These are phyloP conservation scores for Microctenopoma stevenorrisi DNA, from an alignment of 2,797 vertebrate genomes.

Conservation along the genomic window DNA sequence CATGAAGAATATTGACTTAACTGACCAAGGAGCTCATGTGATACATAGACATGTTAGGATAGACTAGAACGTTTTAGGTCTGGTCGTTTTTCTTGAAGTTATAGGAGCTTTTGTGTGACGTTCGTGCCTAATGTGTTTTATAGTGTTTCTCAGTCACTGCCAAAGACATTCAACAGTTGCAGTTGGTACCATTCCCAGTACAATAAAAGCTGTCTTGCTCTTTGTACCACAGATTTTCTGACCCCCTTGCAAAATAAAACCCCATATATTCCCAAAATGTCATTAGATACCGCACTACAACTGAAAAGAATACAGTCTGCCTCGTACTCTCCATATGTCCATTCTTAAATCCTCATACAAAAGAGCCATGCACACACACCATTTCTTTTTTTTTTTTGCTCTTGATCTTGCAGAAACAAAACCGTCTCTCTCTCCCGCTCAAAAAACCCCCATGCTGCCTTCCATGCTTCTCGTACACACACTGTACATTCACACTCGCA, in stretches of 20 bases:
- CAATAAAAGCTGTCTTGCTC: conserved; percentile 44
- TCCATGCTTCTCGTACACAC: conserved; percentile 41
- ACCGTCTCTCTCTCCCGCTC: conserved; percentile 24
- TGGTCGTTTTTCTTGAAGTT: conserved; percentile 10
- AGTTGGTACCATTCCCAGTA: conserved; percentile 34
- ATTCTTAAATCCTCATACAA: conserved; percentile 70
- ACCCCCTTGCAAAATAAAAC: conserved; percentile 62
- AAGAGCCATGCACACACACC: conserved; percentile 43
- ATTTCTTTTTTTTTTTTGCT: conserved; percentile 44
- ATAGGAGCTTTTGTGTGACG: conserved; percentile 20
- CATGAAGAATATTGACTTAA: conserved; percentile 33
- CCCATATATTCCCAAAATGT: conserved; percentile 55
- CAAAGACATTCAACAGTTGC: conserved; percentile 51
- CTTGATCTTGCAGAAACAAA: conserved; percentile 67
- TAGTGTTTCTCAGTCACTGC: conserved; percentile 16
- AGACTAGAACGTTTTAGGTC: conserved; percentile 24
- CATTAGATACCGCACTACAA: conserved; percentile 64
- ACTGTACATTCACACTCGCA: conserved; percentile 52
- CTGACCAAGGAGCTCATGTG: conserved; percentile 31
- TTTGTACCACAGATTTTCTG: conserved; percentile 47
- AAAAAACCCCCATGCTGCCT: conserved; percentile 29
- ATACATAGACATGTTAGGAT: conserved; percentile 26
- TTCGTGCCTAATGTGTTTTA: conserved; percentile 27
- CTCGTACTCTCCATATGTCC: conserved; percentile 67
- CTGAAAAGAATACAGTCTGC: conserved; percentile 64